Conservation (phyloP, 2,113 vertebrate species). For the Larimichthys polyactis region DNA sequence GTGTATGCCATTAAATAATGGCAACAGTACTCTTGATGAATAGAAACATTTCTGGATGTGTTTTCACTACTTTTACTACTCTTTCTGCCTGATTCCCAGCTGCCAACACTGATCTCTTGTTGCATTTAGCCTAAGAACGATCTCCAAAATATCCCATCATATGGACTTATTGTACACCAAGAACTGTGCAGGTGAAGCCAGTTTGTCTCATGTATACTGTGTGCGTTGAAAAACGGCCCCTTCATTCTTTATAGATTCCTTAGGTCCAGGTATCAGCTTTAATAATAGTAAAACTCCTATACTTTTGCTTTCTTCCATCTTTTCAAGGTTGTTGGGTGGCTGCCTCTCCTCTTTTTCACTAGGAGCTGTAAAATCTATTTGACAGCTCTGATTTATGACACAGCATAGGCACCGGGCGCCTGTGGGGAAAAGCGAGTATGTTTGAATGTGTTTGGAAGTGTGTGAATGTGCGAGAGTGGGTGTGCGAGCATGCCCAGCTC, state of each 20-base stretch:
- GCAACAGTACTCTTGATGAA: no score
- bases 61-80: not conserved
- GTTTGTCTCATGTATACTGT: not conserved
- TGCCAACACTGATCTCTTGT: not conserved
- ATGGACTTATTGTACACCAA: not conserved
- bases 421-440: slow-evolving; percentile 60
- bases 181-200: not conserved
- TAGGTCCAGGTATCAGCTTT: slow-evolving; percentile 58
- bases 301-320: slow-evolving; percentile 70
- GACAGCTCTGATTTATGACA: slow-evolving; percentile 84
- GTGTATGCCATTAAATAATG: no score
- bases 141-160: not conserved
- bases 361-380: slow-evolving; percentile 78
- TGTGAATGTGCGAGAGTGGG: slow-evolving; percentile 29
- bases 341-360: slow-evolving; percentile 71
- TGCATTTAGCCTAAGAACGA: not conserved
- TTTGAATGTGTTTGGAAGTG: slow-evolving; percentile 63
- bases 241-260: slow-evolving; percentile 42
- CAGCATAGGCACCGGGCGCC: slow-evolving; percentile 66
- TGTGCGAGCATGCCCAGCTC: slow-evolving; percentile 35
- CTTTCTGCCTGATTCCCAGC: not conserved
- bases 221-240: slow-evolving; percentile 25
- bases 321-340: slow-evolving; percentile 78
- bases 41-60: not conserved
- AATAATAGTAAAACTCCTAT: slow-evolving; percentile 64